These are phyloP conservation scores for Chelmon rostratus DNA, from an alignment of 2,797 vertebrate genomes.

Conservation along the genomic window DNA sequence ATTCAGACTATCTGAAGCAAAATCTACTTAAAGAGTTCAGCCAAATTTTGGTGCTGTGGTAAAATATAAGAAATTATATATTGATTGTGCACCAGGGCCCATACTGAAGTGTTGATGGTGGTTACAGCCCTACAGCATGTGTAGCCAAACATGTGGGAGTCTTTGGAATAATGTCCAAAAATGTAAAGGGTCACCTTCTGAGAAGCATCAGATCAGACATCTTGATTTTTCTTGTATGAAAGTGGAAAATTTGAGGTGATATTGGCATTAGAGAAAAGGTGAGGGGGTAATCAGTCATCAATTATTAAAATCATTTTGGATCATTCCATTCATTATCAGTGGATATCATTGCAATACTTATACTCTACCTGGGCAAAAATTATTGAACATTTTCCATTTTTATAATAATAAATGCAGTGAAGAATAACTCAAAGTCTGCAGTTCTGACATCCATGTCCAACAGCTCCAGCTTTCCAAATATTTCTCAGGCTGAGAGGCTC, in stretches of 20 bases:
- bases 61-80: constrained; percentile 5
- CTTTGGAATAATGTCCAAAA: neutral
- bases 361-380: constrained; percentile 1
- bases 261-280: neutral
- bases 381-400: constrained; percentile 18
- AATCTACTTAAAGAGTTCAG: constrained; percentile 29
- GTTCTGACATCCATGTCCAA: constrained; percentile 56
- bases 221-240: neutral
- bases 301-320: neutral
- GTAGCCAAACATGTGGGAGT: constrained; percentile 1
- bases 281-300: neutral
- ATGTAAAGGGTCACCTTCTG: neutral
- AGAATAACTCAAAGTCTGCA: constrained; percentile 20
- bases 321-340: neutral
- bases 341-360: constrained; percentile 8
- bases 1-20: constrained; percentile 20
- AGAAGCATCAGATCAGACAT: neutral
- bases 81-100: neutral
- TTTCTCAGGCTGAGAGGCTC: constrained; percentile 63
- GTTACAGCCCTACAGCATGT: neutral
- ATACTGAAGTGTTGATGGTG: neutral
- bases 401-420: constrained; percentile 45
- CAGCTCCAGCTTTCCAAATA: constrained; percentile 59
- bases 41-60: constrained; percentile 13
- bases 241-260: neutral